Conservation (phyloP, 2,888 invertebrate genomes). For the Drosophila setosimentum region DNA sequence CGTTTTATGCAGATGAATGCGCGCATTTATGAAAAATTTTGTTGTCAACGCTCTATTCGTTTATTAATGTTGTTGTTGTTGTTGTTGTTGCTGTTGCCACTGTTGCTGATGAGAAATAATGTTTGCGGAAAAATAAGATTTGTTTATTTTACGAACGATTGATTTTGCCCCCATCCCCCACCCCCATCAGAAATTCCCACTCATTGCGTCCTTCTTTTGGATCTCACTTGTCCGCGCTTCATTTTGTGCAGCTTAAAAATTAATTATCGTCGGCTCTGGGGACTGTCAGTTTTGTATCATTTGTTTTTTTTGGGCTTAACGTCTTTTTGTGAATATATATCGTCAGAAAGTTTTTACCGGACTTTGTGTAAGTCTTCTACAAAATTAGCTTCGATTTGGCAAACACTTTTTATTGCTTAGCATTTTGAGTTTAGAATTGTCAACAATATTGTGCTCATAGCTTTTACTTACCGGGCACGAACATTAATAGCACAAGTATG, state of each 20-base stretch:
- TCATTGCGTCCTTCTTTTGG: slow-evolving; percentile 11
- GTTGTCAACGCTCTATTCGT: slow-evolving; percentile 66
- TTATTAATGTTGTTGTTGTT: slow-evolving; percentile 45
- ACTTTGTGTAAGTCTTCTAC: slow-evolving; percentile 54
- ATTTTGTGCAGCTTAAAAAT: slow-evolving; percentile 80
- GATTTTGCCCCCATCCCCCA: slow-evolving; percentile 52
- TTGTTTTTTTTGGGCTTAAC: slow-evolving; percentile 62
- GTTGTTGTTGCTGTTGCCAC: slow-evolving; percentile 30
- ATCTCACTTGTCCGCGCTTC: slow-evolving; percentile 62
- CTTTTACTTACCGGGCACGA: slow-evolving; percentile 73
- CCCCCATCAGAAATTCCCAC: background rate
- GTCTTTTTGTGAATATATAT: slow-evolving; percentile 68
- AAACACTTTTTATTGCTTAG: slow-evolving; percentile 3
- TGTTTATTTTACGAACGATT: slow-evolving; percentile 81
- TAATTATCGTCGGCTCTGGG: slow-evolving; percentile 71
- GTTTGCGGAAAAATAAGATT: slow-evolving; percentile 82
- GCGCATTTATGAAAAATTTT: slow-evolving; percentile 79
- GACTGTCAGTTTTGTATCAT: slow-evolving; percentile 62
- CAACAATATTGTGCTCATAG: slow-evolving; percentile 6
- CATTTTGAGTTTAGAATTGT: slow-evolving; percentile 11
- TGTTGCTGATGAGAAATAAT: slow-evolving; percentile 78
- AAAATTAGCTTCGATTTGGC: slow-evolving; percentile 61
- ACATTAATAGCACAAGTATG: slow-evolving; percentile 57
- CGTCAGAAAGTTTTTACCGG: slow-evolving; percentile 62
- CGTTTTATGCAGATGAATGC: slow-evolving; percentile 78